Evolutionary conservation across 2,888 invertebrate species (phyloP), one percentile per base, ranked within the genome.

Genomic region (Acanthopleura granulata): DNA sequence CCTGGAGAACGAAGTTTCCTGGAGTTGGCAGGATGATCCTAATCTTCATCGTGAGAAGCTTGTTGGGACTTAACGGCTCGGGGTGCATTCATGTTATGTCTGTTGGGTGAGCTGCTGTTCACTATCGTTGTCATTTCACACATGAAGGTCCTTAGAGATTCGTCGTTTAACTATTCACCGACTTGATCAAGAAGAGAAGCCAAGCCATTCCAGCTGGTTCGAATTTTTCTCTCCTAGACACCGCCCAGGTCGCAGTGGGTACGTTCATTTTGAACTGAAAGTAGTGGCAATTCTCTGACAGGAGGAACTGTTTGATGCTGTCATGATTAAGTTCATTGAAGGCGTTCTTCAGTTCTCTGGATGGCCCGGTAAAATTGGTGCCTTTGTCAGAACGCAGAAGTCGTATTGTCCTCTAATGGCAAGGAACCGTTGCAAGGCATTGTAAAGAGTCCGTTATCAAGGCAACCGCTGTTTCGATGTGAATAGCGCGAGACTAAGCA

Each of bases 401-500:
- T 49, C 75, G 49, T 14, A 81, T 75, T 16, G 77, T 15, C 83
- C 82, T 14, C 81, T 73, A 18, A 79, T 69, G n/a, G 79, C 62
- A 6, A 81, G 71, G 62, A 81, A 81, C 4, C 81, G 71, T 18
- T 79, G 73, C 3, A 80, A 50, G 62, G 76, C 75, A 51, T 81
- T 81, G n/a, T 62, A 80, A 84, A 18, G 80, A 79, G 72, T 78
- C 78, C 22, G 82, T 83, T 16, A 66, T 62, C 25, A 84, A 62
- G 29, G 77, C 76, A 51, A 77, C 74, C 4, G 75, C 70, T 16
- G 74, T 76, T 66, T 88, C 87, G 22, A 87, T 40, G 69, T 88
- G 86, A 0, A 87, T 80, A 3, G 86, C 87, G 71, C 84, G 81
- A 51, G 86, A 84, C 1, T 78, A 72, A 12, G 81, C n/a, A n/a